Evolutionary conservation across 2,113 vertebrate genomes (phyloP).

Genomic region (Pangasianodon hypophthalmus): DNA sequence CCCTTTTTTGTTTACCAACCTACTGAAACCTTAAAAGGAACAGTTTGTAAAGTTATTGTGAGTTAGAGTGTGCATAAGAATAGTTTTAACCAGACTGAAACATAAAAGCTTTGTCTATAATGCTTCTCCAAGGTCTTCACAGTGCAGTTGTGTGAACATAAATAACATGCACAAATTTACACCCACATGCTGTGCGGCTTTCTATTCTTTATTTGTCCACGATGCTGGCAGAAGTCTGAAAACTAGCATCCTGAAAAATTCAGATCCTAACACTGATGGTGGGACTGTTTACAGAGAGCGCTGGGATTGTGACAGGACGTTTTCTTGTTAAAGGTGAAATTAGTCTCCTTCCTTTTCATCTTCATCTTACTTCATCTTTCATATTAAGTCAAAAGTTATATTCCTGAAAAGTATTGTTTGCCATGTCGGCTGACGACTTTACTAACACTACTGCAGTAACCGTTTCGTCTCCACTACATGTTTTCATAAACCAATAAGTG

Average conservation of each 20-base stretch:
- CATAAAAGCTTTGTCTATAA: slow-evolving; percentile 3
- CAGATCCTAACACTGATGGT: neutral
- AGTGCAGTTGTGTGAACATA: slow-evolving; percentile 37
- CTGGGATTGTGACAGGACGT: neutral
- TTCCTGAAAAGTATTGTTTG: too few relatives aligned
- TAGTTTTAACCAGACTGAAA: slow-evolving; percentile 6
- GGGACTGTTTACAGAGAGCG: neutral
- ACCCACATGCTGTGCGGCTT: slow-evolving; percentile 23
- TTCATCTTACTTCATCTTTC: too few relatives aligned
- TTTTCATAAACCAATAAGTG: too few relatives aligned
- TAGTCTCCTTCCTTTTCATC: too few relatives aligned
- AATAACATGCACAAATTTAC: slow-evolving; percentile 37
- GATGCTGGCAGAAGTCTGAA: slow-evolving; percentile 14
- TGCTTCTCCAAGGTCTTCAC: slow-evolving; percentile 25
- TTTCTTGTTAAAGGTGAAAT: too few relatives aligned
- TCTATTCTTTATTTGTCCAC: slow-evolving; percentile 41
- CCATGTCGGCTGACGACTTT: too few relatives aligned
- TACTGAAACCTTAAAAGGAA: neutral
- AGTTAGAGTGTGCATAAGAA: slow-evolving; percentile 1
- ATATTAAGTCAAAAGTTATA: too few relatives aligned
- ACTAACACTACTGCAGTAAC: too few relatives aligned
- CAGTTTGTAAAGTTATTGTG: slow-evolving; percentile 1
- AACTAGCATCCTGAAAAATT: neutral
- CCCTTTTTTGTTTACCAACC: neutral
- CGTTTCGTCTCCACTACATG: too few relatives aligned